A percentile compares a stretch with the other conserved stretches of the same genome.
These are phyloP conservation scores for Nebria salina DNA, from an alignment of 2,888 invertebrate species.

Conservation along the genomic window DNA sequence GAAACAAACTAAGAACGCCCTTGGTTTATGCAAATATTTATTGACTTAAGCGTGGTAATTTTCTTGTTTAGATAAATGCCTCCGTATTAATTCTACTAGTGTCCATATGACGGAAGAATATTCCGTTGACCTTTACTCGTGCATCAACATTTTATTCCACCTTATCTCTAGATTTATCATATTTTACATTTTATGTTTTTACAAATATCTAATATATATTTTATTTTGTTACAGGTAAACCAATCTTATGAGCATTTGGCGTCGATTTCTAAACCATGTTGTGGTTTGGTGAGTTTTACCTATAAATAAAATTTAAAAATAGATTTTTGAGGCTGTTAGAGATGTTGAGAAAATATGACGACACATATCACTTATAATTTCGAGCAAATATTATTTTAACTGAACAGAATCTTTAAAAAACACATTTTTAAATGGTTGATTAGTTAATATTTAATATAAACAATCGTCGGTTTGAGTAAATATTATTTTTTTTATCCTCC, in stretches of 20 bases:
- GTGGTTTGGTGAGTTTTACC: too few relatives aligned
- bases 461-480: not conserved
- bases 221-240: too few relatives aligned
- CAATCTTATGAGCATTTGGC: too few relatives aligned
- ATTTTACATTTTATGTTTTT: not conserved
- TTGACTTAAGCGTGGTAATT: not conserved
- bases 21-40: not conserved
- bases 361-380: not conserved
- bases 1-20: not conserved
- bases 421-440: constrained; percentile 4
- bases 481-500: not conserved
- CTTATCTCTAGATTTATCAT: not conserved
- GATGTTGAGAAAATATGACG: too few relatives aligned
- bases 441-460: constrained; percentile 16
- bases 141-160: not conserved
- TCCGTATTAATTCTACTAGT: constrained; percentile 5
- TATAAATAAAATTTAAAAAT: too few relatives aligned
- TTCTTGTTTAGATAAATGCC: constrained; percentile 7
- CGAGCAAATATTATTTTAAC: not conserved
- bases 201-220: too few relatives aligned
- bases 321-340: too few relatives aligned
- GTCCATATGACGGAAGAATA: constrained; percentile 13
- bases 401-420: not conserved
- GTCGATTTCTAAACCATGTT: too few relatives aligned
- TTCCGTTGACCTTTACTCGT: not conserved